A percentile compares a stretch with the other conserved stretches of the same genome.
Conservation (phyloP, 1,140 invertebrate genomes). For the Lepidurus couesii region DNA sequence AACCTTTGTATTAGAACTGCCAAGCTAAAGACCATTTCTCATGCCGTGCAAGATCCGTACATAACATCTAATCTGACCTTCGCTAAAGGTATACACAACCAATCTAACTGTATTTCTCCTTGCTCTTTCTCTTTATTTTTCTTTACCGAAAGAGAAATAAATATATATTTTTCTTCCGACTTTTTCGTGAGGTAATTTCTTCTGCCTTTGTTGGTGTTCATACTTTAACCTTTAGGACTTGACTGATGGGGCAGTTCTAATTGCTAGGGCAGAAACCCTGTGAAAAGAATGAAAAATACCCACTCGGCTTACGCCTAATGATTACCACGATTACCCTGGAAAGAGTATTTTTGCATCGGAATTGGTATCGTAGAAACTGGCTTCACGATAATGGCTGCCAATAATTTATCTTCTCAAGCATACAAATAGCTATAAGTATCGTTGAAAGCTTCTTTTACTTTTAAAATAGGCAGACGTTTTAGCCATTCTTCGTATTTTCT, state of each 20-base stretch:
- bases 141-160: background rate
- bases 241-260: background rate
- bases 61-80: background rate
- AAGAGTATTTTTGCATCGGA: too few species aligned
- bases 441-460: too few species aligned
- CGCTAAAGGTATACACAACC: background rate
- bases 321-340: too few species aligned
- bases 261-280: background rate
- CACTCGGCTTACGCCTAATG: background rate
- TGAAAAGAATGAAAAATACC: background rate
- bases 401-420: too few species aligned
- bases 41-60: background rate
- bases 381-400: too few species aligned
- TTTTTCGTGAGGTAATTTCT: background rate
- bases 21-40: background rate
- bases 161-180: background rate
- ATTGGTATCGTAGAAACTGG: too few species aligned
- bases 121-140: background rate
- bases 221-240: background rate
- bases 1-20: too few species aligned
- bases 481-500: too few species aligned
- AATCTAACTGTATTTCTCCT: background rate
- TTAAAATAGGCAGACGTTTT: too few species aligned
- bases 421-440: too few species aligned
- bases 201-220: background rate